phyloP scores from a whole-genome alignment of 2,113 vertebrate species.

The Cololabis saira region DNA sequence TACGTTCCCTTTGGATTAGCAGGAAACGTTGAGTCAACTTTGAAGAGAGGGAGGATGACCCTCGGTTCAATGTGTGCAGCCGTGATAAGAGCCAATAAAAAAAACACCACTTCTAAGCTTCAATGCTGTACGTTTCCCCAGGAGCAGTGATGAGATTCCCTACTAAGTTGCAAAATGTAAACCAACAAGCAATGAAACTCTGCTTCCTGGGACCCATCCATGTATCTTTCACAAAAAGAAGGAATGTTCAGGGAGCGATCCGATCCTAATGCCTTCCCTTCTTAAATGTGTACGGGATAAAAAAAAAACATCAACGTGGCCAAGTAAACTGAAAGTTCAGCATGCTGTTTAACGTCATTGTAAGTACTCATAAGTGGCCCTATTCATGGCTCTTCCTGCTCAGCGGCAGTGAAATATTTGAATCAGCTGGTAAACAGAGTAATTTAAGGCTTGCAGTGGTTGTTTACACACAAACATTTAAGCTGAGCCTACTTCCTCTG shows the following conservation, averaged over 20 bases:
- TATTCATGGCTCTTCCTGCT: not conserved
- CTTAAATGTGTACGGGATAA: not conserved
- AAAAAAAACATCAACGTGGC: not conserved
- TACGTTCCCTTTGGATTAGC: slow-evolving; percentile 18
- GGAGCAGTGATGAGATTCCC: slow-evolving; percentile 4
- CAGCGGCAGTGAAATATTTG: not conserved
- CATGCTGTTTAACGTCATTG: not conserved
- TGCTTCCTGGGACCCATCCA: slow-evolving; percentile 22
- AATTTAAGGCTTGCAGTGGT: not conserved
- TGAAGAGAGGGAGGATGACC: slow-evolving; percentile 3
- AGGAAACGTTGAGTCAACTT: slow-evolving; percentile 52
- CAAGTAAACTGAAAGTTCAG: not conserved
- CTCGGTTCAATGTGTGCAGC: slow-evolving; percentile 30
- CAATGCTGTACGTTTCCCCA: not conserved
- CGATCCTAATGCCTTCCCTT: slow-evolving; percentile 2
- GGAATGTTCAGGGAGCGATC: not conserved
- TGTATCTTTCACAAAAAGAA: slow-evolving; percentile 12
- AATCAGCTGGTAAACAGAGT: not conserved
- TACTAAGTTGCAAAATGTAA: slow-evolving; percentile 9
- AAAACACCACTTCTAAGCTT: not conserved
- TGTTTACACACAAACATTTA: not conserved
- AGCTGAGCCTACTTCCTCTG: not conserved
- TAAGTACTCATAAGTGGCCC: not conserved
- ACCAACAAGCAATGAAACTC: slow-evolving; percentile 13
- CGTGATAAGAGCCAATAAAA: slow-evolving; percentile 51